Evolutionary conservation across 2,797 vertebrate genomes (phyloP), one percentile per base, ranked within the genome.

Genomic region (Poeciliopsis infans): DNA sequence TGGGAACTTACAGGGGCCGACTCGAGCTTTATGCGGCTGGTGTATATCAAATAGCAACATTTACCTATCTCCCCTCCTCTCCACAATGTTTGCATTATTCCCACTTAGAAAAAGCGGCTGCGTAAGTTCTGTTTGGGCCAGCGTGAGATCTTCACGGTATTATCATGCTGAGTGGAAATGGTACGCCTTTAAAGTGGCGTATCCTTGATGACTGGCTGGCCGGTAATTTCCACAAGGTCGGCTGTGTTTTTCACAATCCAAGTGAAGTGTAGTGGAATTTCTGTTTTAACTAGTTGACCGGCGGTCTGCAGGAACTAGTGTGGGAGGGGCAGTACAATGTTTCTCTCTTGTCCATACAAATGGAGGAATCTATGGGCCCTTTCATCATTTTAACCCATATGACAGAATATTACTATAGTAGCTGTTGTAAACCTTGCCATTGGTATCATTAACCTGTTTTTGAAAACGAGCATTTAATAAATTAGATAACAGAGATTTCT

Each of bases 11-110:
- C 79, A 84, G 23, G 18, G 72, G 41, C 80, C 80, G 77, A 59
- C 51, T 79, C 79, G 31, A 55, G 66, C 82, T 78, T 66, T n/a
- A 53, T 73, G 49, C 82, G 78, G 72, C 82, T 80, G 83, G 55
- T 84, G 70, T 83, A 83, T 72, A 81, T 71, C 76, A 81, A 83
- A 83, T 72, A 59, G 74, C 80, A 72, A 39, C 80, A 53, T 87
- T 83, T 83, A 41, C 84, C 80, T 79, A 75, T 77, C 74, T 61
- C 68, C 76, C 59, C 59, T 79, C 59, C 77, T 46, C 45, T 78
- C 76, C 3, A 45, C 64, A 64, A 83, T 47, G 59, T 64, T 82
- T 73, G 66, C 13, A 20, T 74, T 68, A 57, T 70, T 72, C 10
- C 41, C 2, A 43, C 36, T 41, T 12, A 7, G 23, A 51, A 43